phyloP scores from a whole-genome alignment of 1,140 invertebrate species.

The Calycopis cecrops region DNA sequence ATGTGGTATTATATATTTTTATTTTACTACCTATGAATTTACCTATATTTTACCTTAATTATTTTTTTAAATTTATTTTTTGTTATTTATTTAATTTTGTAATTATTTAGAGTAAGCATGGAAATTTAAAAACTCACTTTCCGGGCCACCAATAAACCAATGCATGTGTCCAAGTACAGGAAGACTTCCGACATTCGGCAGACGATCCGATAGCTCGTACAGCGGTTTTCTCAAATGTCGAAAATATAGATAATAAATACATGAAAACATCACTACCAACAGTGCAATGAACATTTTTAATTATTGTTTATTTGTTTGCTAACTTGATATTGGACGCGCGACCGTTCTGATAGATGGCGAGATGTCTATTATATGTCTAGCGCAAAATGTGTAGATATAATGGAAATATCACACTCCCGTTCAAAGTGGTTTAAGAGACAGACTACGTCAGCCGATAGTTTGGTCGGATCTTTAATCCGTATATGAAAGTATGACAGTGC shows the following conservation, averaged over 20 bases:
- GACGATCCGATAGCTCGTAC: constrained; percentile 38
- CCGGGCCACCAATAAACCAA: constrained; percentile 54
- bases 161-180: constrained; percentile 49
- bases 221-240: constrained; percentile 35
- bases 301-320: background rate
- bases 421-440: no score
- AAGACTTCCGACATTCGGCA: constrained; percentile 36
- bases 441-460: no score
- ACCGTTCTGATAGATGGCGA: background rate
- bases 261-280: constrained; percentile 28
- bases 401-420: no score
- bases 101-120: background rate
- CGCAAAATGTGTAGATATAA: no score
- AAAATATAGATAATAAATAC: constrained; percentile 41
- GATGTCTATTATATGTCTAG: no score
- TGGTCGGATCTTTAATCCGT: no score
- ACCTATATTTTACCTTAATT: no score
- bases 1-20: no score
- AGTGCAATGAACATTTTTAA: constrained; percentile 35
- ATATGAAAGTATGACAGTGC: no score
- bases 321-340: background rate
- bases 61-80: no score
- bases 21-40: no score
- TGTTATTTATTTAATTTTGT: no score
- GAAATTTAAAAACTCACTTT: constrained; percentile 38